Conservation (phyloP, 2,888 invertebrate species). For the Platycheirus albimanus region DNA sequence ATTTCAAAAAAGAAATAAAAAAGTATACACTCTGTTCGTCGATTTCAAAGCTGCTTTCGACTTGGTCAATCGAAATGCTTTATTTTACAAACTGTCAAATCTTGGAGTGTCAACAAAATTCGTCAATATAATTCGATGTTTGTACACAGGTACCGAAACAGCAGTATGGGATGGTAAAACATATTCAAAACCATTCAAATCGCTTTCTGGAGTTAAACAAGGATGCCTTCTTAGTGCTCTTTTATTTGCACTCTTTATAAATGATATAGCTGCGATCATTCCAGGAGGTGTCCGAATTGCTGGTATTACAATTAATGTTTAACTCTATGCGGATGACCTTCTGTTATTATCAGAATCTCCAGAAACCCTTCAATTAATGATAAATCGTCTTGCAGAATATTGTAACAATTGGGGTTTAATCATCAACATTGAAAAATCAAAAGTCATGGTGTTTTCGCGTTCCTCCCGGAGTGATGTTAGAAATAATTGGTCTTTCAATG, state of each 20-base stretch:
- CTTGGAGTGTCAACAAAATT: neutral
- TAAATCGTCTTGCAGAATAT: neutral
- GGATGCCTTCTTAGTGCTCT: neutral
- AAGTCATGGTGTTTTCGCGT: neutral
- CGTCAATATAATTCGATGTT: neutral
- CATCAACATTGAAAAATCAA: neutral
- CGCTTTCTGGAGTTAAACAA: neutral
- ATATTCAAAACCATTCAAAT: neutral
- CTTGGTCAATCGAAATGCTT: neutral
- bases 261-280: neutral
- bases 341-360: neutral
- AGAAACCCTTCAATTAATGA: constrained; percentile 4
- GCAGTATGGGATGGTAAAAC: neutral
- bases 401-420: neutral
- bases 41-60: neutral
- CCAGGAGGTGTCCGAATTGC: neutral
- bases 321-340: neutral
- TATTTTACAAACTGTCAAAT: neutral
- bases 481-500: neutral
- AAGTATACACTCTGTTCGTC: neutral
- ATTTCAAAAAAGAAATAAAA: neutral
- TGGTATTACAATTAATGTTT: neutral
- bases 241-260: neutral
- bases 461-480: neutral
- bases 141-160: neutral